These are phyloP conservation scores for Erythrocercus mccallii DNA, from an alignment of 2,113 vertebrate genomes.

Conservation along the genomic window DNA sequence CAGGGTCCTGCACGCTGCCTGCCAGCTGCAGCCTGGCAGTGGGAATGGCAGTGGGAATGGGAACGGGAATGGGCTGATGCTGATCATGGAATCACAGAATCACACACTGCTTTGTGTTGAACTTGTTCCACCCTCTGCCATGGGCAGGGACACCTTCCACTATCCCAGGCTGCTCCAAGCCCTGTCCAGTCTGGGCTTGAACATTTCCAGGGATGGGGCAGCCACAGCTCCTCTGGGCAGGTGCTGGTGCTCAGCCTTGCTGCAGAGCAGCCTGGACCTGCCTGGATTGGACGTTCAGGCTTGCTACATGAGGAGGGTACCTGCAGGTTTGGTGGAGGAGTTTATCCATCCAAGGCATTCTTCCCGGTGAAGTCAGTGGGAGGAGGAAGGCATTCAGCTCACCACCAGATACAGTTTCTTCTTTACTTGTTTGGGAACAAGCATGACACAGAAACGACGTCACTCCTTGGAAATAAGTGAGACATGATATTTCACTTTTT, in stretches of 20 bases:
- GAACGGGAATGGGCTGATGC: background rate
- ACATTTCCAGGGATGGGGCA: background rate
- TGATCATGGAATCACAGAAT: background rate
- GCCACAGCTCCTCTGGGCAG: background rate
- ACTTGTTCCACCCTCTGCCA: background rate
- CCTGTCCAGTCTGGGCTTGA: background rate
- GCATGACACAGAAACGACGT: background rate
- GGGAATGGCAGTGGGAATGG: background rate
- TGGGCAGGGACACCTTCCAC: background rate
- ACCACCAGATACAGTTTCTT: background rate
- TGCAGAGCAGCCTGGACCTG: background rate
- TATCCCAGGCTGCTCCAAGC: rapidly evolving
- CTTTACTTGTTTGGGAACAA: background rate
- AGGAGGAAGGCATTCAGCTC: background rate
- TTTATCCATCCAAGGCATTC: background rate
- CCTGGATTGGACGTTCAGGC: rapidly evolving
- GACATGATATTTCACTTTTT: background rate
- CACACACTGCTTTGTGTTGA: background rate
- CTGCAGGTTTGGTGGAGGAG: background rate
- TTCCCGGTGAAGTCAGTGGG: background rate
- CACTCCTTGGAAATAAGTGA: background rate
- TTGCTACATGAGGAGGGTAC: background rate
- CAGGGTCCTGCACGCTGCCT: background rate
- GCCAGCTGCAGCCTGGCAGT: background rate
- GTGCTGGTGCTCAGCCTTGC: background rate